These are phyloP conservation scores for Basileuterus tristriatus DNA, from an alignment of 2,797 vertebrate species.

Conservation along the genomic window DNA sequence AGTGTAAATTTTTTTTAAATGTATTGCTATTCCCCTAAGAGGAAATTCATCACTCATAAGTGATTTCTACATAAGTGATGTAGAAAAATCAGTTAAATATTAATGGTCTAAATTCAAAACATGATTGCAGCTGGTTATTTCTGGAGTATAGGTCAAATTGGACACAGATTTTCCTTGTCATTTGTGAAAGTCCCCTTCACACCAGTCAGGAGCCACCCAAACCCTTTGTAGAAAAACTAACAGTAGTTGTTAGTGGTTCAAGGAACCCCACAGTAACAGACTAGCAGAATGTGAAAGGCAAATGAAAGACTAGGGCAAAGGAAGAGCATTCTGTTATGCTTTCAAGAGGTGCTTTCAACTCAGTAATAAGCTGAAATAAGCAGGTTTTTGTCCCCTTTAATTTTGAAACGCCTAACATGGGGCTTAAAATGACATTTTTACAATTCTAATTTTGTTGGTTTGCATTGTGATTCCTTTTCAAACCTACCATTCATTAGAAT, in stretches of 20 bases:
- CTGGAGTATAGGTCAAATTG: neutral
- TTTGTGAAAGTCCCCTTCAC: neutral
- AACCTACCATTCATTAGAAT: constrained; percentile 27
- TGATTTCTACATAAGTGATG: neutral
- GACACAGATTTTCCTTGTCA: neutral
- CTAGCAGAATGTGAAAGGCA: constrained; percentile 23
- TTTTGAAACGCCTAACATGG: neutral
- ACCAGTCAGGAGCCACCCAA: neutral
- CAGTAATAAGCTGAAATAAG: constrained; percentile 34
- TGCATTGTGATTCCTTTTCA: constrained; percentile 17
- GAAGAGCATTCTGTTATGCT: neutral
- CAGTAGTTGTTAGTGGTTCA: neutral
- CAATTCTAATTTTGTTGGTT: constrained; percentile 5
- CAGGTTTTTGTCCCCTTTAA: constrained; percentile 34
- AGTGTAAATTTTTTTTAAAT: neutral
- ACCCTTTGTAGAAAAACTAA: neutral
- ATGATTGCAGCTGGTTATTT: neutral
- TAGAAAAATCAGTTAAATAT: neutral
- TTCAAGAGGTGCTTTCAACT: constrained; percentile 26
- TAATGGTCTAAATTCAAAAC: neutral
- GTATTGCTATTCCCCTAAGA: neutral
- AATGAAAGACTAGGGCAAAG: constrained; percentile 43
- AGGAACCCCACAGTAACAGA: constrained; percentile 8
- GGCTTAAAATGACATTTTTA: constrained; percentile 47
- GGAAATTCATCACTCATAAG: neutral